Conservation (phyloP, 2,888 invertebrate species). For the Idaea aversata region DNA sequence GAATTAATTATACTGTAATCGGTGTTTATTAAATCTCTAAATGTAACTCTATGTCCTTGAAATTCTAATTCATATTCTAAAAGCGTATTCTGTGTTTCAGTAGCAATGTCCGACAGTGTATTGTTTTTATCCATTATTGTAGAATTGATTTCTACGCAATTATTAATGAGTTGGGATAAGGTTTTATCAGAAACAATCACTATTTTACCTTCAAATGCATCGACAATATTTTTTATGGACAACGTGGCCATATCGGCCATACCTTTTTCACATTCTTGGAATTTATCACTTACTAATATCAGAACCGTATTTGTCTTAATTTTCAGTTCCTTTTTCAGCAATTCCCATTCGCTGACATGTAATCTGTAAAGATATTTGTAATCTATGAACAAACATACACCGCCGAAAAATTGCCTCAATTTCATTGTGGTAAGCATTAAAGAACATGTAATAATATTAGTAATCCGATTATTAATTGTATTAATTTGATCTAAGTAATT, state of each 20-base stretch:
- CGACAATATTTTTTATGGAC: background rate
- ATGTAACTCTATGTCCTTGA: conserved; percentile 5
- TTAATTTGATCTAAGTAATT: background rate
- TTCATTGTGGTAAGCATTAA: background rate
- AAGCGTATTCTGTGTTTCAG: conserved; percentile 4
- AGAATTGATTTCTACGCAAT: background rate
- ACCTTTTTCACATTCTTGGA: background rate
- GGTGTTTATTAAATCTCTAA: conserved; percentile 3
- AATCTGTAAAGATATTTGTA: background rate
- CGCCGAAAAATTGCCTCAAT: background rate
- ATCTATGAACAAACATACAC: background rate
- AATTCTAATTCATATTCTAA: conserved; percentile 4
- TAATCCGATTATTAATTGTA: background rate
- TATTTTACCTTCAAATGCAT: background rate
- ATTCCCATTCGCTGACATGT: background rate
- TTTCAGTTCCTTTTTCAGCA: background rate
- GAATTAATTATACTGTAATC: conserved; percentile 3
- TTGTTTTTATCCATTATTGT: background rate
- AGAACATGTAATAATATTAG: background rate
- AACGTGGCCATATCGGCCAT: background rate
- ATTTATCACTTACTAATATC: background rate
- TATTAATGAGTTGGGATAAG: background rate
- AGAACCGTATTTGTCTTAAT: background rate
- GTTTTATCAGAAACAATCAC: background rate
- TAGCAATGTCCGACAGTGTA: conserved; percentile 3